Conservation (phyloP, 1,140 invertebrate species). For the Linepithema humile region DNA sequence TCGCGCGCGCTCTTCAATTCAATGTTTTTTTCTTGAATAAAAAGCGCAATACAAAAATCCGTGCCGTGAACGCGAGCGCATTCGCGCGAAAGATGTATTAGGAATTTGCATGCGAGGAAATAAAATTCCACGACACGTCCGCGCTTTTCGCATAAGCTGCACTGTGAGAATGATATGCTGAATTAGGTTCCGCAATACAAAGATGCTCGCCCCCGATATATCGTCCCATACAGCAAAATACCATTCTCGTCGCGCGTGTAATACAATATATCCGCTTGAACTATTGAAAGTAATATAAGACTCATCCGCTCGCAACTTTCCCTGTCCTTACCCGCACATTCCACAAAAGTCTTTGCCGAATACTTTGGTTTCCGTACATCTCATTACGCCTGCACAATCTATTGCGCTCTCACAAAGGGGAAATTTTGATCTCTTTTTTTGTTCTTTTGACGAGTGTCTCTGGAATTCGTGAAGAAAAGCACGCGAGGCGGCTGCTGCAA, state of each 20-base stretch:
- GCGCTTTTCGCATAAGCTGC: neutral
- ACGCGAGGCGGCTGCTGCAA: neutral
- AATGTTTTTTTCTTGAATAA: neutral
- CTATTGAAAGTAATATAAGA: neutral
- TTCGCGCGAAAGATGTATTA: neutral
- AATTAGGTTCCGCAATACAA: neutral
- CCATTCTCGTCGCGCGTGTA: neutral
- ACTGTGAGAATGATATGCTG: neutral
- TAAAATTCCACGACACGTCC: neutral
- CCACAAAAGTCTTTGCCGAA: neutral
- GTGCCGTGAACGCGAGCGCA: neutral
- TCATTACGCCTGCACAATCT: neutral
- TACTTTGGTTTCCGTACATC: neutral
- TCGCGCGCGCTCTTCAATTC: neutral
- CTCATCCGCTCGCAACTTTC: neutral
- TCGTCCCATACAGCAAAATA: neutral
- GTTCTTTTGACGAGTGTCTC: neutral
- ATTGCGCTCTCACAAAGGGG: neutral
- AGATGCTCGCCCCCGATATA: neutral
- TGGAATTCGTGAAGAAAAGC: neutral
- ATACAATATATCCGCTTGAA: neutral
- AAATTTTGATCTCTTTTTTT: neutral
- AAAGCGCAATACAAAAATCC: slow-evolving; percentile 16
- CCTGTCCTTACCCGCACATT: neutral
- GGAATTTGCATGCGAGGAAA: neutral